phyloP scores from a whole-genome alignment of 2,888 invertebrate genomes.

The Aspidapion aeneum region DNA sequence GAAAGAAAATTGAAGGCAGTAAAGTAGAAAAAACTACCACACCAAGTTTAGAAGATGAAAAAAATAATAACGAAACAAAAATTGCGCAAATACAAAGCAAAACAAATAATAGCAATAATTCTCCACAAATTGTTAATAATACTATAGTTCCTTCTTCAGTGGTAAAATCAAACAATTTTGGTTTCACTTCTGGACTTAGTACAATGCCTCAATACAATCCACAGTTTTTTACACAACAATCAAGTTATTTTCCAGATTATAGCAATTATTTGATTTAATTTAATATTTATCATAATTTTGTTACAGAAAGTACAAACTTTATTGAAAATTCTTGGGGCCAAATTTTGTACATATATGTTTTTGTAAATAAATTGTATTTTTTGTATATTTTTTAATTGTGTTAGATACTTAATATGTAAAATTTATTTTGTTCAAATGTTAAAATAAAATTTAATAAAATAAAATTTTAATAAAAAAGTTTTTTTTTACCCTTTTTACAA shows the following conservation, averaged over 20 bases:
- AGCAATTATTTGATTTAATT: constrained; percentile 16
- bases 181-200: not conserved
- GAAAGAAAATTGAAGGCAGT: constrained; percentile 42
- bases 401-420: not conserved
- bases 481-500: too few relatives aligned
- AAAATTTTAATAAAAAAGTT: too few relatives aligned
- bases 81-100: not conserved
- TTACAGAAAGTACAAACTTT: not conserved
- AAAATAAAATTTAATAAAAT: too few relatives aligned
- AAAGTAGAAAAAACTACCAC: constrained; percentile 16
- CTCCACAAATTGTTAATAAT: not conserved
- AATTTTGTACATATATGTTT: not conserved
- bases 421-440: not conserved
- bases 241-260: constrained; percentile 17
- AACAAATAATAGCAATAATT: not conserved
- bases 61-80: not conserved
- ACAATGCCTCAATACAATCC: constrained; percentile 24
- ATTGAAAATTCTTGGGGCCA: not conserved
- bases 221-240: constrained; percentile 21
- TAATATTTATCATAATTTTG: not conserved
- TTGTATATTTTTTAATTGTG: not conserved
- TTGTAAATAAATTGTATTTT: not conserved
- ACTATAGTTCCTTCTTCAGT: not conserved
- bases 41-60: constrained; percentile 10
- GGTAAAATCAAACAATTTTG: not conserved